Base-by-base conservation (phyloP, 2,113 vertebrate species). In the Gnathonemus longibarbis region DNA sequence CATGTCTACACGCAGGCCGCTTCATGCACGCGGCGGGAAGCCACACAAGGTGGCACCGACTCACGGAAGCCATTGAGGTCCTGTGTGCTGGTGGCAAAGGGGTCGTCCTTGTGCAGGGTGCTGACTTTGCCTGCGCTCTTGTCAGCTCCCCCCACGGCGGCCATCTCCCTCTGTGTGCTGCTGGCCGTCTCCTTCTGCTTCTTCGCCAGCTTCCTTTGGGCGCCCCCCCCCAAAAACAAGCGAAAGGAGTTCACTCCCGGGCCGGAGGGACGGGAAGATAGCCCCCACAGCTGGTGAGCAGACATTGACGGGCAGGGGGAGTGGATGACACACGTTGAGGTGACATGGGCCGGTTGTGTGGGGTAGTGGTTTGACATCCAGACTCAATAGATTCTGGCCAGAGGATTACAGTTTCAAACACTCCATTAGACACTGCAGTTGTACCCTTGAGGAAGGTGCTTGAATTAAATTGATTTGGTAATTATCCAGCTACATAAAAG, bases 111-210 rank as follows among this genome's bases (percentile, higher is more conserved):
- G 93, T 96, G 97, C 91, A 96, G 95, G n/a, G 97, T 95, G 94
- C 96, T 97, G 94, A 99, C 97, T 94, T 99, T 99, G 90, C 95
- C 94, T 90, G 96, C 94, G 91, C 97, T 97, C 94, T 99, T 99
- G 94, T 99, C 97, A 0, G 97, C 95, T 0, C 96, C 92, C 93
- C 97, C 96, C 91, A 99, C 97, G 0, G 97, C 97, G 9, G 97
- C 98, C 98, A 99, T 99, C 96, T 99, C 98, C 91, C 98, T 96
- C 95, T 99, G 98, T 0, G 97, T 98, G 95, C 97, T 98, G 94
- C 97, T 98, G 92, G 97, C 97, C 0, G 98, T 98, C 95, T 99
- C 98, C 95, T 99, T 99, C 96, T 99, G 98, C 95, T 99, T 99
- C 95, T 99, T 99, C 46, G 98, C 98, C 95, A 99, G 94, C 95